Conservation (phyloP, 2,888 invertebrate genomes). For the Meiosimyza decipiens region DNA sequence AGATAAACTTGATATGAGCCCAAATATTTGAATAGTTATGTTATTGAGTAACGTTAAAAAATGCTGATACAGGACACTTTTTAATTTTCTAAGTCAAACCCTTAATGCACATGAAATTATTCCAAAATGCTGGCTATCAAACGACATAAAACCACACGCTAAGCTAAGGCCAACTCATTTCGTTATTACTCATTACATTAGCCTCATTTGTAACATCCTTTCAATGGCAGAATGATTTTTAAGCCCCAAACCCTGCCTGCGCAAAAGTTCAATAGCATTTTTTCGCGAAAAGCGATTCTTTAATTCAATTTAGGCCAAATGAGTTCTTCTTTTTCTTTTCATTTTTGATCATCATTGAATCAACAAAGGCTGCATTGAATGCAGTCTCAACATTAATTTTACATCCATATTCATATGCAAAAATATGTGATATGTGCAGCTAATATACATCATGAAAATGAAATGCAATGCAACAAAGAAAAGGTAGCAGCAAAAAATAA, state of each 20-base stretch:
- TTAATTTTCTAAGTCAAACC: too few species aligned
- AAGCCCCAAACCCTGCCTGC: neutral
- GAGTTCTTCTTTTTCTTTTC: neutral
- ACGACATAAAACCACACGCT: too few species aligned
- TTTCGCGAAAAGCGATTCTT: conserved; percentile 10
- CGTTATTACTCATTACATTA: conserved; percentile 14
- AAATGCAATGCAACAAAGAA: too few species aligned
- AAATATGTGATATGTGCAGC: conserved; percentile 3
- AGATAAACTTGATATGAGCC: too few species aligned
- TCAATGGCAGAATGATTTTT: neutral
- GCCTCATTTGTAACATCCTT: neutral
- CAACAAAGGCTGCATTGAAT: conserved; percentile 3
- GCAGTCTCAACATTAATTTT: conserved; percentile 7
- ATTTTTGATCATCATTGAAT: too few species aligned
- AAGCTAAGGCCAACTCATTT: neutral
- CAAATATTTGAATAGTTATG: too few species aligned
- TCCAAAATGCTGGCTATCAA: too few species aligned
- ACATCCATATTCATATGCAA: neutral
- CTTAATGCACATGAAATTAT: too few species aligned
- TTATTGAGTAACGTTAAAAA: too few species aligned
- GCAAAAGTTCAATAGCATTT: neutral
- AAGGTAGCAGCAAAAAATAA: too few species aligned
- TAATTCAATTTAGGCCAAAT: conserved; percentile 12
- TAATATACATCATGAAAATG: too few species aligned
- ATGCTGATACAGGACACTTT: too few species aligned